Percentiles rank a stretch among this genome's conserved stretches.
Evolutionary conservation across 2,888 invertebrate genomes (phyloP).

Genomic region (Xestia xanthographa): DNA sequence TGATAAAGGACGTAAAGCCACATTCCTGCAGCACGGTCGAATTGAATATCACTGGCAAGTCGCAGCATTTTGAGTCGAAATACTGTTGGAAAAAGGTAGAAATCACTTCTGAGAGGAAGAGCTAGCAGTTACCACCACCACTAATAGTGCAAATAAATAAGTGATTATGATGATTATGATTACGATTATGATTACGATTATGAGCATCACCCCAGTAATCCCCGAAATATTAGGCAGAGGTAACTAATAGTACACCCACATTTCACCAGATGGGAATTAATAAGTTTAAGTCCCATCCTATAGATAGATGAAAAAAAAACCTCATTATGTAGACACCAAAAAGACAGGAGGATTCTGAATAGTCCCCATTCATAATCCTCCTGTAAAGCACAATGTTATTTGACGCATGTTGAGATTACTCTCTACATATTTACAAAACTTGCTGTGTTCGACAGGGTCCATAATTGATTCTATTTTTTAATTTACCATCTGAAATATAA

Average conservation of each 20-base stretch:
- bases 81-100: slow-evolving; percentile 72
- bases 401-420: neutral
- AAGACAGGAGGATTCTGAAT: neutral
- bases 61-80: slow-evolving; percentile 83
- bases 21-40: slow-evolving; percentile 73
- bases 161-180: too few species aligned
- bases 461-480: too few species aligned
- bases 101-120: neutral
- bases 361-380: too few species aligned
- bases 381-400: neutral
- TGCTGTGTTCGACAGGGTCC: too few species aligned
- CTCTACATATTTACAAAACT: too few species aligned
- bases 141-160: too few species aligned
- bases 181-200: too few species aligned
- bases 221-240: too few species aligned
- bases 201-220: too few species aligned
- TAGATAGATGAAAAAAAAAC: neutral
- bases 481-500: too few species aligned
- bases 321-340: neutral
- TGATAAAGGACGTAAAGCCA: slow-evolving; percentile 75
- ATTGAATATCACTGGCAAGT: slow-evolving; percentile 79
- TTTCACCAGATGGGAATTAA: too few species aligned
- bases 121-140: neutral
- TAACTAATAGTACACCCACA: too few species aligned
- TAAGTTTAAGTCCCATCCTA: neutral